Evolutionary conservation across 1,140 invertebrate genomes (phyloP).

Genomic region (Eueides isabella): DNA sequence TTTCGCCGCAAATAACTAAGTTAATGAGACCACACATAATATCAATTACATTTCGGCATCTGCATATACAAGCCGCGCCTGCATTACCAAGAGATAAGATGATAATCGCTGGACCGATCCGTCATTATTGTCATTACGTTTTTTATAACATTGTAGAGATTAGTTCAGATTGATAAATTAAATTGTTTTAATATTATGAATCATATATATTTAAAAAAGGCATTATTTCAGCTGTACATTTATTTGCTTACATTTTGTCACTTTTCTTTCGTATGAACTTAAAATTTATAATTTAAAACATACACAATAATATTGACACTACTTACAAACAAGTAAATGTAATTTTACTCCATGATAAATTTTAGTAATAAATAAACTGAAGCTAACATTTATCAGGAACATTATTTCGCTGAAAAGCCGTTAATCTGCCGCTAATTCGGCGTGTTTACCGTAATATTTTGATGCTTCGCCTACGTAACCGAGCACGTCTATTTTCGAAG

Average conservation of each 20-base stretch:
- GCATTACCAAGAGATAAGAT: background rate
- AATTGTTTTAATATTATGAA: background rate
- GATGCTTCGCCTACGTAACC: conserved; percentile 62
- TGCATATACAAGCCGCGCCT: conserved; percentile 6
- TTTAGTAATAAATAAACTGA: conserved; percentile 35
- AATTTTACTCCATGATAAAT: conserved; percentile 28
- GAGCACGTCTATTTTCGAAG: conserved; percentile 58
- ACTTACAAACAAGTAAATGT: conserved; percentile 14
- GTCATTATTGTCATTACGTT: conserved; percentile 14
- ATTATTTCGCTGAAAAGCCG: conserved; percentile 41
- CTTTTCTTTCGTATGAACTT: too few relatives aligned
- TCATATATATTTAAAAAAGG: background rate
- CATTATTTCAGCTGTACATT: background rate
- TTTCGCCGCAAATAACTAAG: conserved; percentile 16
- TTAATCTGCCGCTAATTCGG: conserved; percentile 52
- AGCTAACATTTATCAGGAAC: conserved; percentile 39
- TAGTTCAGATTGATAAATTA: background rate
- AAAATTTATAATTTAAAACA: too few relatives aligned
- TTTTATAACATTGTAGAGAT: conserved; percentile 2
- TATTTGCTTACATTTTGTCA: too few relatives aligned
- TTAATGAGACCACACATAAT: conserved; percentile 15
- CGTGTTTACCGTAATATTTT: conserved; percentile 68
- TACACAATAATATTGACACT: background rate
- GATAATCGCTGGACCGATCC: conserved; percentile 2
- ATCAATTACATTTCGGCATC: conserved; percentile 12